Percentiles rank a stretch among this genome's conserved stretches.
Evolutionary conservation across 2,113 vertebrate species (phyloP).

Genomic region (Cathartes aura): DNA sequence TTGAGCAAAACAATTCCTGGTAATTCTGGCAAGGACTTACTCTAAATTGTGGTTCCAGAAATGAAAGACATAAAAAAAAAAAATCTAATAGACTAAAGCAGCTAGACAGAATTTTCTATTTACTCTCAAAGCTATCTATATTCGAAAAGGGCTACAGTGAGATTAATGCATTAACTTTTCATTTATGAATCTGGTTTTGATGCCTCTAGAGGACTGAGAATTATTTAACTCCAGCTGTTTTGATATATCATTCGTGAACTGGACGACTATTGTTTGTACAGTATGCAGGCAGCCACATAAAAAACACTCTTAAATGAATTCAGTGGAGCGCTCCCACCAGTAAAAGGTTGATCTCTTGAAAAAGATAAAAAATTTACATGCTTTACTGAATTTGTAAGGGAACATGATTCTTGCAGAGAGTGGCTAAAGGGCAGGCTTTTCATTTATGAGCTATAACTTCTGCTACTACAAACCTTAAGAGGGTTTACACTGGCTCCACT

Average conservation of each 20-base stretch:
- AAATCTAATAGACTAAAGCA: slow-evolving; percentile 50
- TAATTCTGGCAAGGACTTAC: slow-evolving; percentile 18
- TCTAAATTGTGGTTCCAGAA: slow-evolving; percentile 60
- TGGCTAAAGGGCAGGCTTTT: slow-evolving; percentile 32
- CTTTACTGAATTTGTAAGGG: slow-evolving; percentile 31
- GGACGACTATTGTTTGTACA: slow-evolving; percentile 38
- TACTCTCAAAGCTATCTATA: slow-evolving; percentile 55
- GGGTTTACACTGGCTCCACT: slow-evolving; percentile 9
- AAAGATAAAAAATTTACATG: slow-evolving; percentile 55
- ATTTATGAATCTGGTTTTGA: slow-evolving; percentile 51
- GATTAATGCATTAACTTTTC: slow-evolving; percentile 65
- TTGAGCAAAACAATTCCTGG: slow-evolving; percentile 66
- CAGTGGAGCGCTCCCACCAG: background rate
- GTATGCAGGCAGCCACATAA: slow-evolving; percentile 49
- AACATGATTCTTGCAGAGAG: background rate
- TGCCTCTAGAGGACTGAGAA: slow-evolving; percentile 23
- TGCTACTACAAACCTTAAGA: background rate
- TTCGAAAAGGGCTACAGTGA: slow-evolving; percentile 33
- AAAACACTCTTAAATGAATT: slow-evolving; percentile 62
- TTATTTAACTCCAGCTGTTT: slow-evolving; percentile 63
- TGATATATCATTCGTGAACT: slow-evolving; percentile 38
- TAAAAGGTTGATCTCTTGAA: slow-evolving; percentile 33
- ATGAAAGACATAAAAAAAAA: slow-evolving; percentile 6
- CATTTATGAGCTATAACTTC: slow-evolving; percentile 1
- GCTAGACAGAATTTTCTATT: slow-evolving; percentile 60